Percentiles rank a stretch among this genome's conserved stretches.
These are phyloP conservation scores for Notechis scutatus DNA, from an alignment of 2,113 vertebrate species.

Conservation along the genomic window DNA sequence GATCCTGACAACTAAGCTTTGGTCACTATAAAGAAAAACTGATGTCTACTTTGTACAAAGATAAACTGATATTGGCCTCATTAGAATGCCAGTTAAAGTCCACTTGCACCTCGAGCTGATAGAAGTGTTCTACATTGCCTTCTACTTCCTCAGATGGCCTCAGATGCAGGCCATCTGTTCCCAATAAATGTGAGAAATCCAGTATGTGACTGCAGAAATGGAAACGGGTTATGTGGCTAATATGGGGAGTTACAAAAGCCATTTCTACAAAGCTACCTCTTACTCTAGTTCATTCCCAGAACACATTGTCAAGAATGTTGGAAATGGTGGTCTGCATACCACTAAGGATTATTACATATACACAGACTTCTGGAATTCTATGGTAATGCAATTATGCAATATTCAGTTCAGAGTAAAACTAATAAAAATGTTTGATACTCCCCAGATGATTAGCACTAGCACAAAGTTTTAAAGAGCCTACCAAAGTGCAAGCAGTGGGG, in stretches of 20 bases:
- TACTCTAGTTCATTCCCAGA: neutral
- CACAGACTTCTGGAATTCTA: neutral
- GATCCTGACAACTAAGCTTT: neutral
- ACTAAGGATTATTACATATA: neutral
- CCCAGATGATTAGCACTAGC: neutral
- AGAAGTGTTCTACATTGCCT: neutral
- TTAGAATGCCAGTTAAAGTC: neutral
- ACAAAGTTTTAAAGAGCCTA: neutral
- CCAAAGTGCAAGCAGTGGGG: neutral
- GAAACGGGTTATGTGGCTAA: neutral
- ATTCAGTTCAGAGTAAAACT: neutral
- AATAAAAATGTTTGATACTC: neutral
- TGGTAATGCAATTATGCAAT: neutral
- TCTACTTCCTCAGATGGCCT: neutral
- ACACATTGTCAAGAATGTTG: neutral
- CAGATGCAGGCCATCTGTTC: neutral
- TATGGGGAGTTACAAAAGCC: neutral
- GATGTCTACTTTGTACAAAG: neutral
- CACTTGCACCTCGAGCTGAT: neutral
- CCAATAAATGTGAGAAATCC: neutral
- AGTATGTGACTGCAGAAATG: too few species aligned
- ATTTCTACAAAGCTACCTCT: neutral
- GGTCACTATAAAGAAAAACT: neutral
- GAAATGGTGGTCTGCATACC: neutral
- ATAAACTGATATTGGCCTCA: neutral